Evolutionary conservation across 2,797 vertebrate species (phyloP).

Genomic region (Microctenopoma steveboyesi): DNA sequence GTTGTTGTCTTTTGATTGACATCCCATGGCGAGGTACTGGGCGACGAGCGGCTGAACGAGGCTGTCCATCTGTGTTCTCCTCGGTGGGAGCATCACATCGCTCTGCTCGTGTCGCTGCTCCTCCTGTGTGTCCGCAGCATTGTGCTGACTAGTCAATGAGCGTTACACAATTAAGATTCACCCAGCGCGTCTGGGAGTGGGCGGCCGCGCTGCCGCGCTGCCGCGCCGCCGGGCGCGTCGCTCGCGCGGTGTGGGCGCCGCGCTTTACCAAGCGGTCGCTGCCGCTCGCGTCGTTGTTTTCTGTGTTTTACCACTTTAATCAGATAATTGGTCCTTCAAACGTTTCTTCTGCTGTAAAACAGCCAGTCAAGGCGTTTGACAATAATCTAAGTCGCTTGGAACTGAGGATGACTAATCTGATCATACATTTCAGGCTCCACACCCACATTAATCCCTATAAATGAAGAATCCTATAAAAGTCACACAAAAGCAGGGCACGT

Average conservation of each 20-base stretch:
- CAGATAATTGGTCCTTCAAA: not conserved
- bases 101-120: conserved; percentile 65
- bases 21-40: conserved; percentile 85
- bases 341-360: not conserved
- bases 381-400: conserved; percentile 3
- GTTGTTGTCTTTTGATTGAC: conserved; percentile 76
- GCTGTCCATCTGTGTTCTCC: conserved; percentile 83
- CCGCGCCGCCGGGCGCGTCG: conserved; percentile 54
- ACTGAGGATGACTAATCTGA: not conserved
- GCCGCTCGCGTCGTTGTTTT: conserved; percentile 20
- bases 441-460: conserved; percentile 1
- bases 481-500: not conserved
- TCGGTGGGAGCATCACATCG: conserved; percentile 76
- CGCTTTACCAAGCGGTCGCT: not conserved
- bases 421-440: conserved; percentile 2
- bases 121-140: conserved; percentile 71
- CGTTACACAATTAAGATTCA: conserved; percentile 74
- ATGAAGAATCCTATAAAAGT: not conserved
- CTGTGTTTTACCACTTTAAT: conserved; percentile 19
- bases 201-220: conserved; percentile 58
- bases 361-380: not conserved
- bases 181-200: conserved; percentile 70
- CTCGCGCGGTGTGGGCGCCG: conserved; percentile 48
- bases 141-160: conserved; percentile 76
- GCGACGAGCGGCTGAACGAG: conserved; percentile 84